phyloP scores from a whole-genome alignment of 2,113 vertebrate species.

The Rana temporaria region DNA sequence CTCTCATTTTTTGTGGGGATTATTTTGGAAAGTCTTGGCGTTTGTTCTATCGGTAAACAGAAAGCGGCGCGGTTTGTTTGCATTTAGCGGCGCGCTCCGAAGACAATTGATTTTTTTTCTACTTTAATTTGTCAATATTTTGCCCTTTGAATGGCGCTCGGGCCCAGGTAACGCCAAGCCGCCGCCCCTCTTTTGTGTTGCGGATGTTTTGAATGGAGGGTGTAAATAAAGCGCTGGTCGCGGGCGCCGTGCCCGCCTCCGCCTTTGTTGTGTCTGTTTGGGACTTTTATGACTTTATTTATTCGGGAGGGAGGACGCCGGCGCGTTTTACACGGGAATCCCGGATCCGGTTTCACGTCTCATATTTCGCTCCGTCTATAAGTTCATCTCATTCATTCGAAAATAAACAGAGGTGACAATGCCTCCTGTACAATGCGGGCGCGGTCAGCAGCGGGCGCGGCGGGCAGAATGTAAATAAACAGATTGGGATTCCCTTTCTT shows the following conservation, averaged over 20 bases:
- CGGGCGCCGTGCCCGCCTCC: neutral
- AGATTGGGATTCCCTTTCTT: too few relatives aligned
- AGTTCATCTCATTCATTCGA: neutral
- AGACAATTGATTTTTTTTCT: constrained; percentile 21
- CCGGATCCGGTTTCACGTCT: neutral
- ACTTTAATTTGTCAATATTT: neutral
- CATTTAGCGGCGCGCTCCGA: neutral
- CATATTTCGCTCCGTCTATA: neutral
- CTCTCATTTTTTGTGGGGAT: too few relatives aligned
- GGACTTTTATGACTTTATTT: too few relatives aligned
- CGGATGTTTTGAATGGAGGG: neutral
- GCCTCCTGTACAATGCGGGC: too few relatives aligned
- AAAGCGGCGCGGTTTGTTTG: neutral
- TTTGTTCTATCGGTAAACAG: neutral
- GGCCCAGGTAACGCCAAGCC: neutral
- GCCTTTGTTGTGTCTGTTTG: neutral
- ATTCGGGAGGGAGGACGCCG: neutral
- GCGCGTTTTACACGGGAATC: neutral
- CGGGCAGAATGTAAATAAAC: too few relatives aligned
- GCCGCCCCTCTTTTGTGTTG: neutral
- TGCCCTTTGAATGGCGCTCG: neutral
- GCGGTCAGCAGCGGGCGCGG: too few relatives aligned
- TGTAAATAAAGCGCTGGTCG: neutral
- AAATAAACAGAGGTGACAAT: neutral
- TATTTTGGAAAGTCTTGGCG: too few relatives aligned